phyloP scores from a whole-genome alignment of 2,113 vertebrate species.

The Boulengeromyrus knoepffleri region DNA sequence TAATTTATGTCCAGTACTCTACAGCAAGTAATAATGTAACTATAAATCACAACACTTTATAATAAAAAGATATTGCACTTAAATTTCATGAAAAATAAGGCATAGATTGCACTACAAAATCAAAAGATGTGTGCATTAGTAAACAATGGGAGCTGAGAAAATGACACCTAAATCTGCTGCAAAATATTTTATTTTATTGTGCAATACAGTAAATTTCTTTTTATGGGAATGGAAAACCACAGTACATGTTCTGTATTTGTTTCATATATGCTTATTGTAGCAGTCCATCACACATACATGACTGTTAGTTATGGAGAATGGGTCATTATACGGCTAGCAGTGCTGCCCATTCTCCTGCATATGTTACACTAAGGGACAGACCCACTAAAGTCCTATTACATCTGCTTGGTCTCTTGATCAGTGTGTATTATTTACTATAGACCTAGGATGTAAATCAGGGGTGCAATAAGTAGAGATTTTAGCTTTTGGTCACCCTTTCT shows the following conservation, averaged over 20 bases:
- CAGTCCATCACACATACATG: background rate
- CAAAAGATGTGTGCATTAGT: background rate
- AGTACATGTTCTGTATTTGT: background rate
- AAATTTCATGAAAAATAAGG: background rate
- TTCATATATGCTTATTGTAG: background rate
- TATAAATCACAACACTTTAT: background rate
- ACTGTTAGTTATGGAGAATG: background rate
- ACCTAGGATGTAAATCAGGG: background rate
- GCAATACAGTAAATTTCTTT: background rate
- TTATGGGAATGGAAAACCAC: background rate
- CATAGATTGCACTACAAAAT: background rate
- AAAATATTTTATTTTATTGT: background rate
- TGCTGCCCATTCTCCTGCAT: background rate
- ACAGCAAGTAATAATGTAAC: too few species aligned
- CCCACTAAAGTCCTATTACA: background rate
- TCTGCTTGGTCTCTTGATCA: background rate
- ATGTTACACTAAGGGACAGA: background rate
- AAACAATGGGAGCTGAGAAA: background rate
- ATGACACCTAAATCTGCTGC: background rate
- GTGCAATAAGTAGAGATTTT: background rate
- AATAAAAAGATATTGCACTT: background rate
- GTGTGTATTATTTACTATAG: background rate
- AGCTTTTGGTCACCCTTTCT: background rate
- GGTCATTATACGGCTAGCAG: background rate
- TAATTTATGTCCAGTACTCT: too few species aligned